Percentiles rank a stretch among this genome's conserved stretches.
Conservation (phyloP, 1,140 invertebrate species). For the Lordiphosa clarofinis region DNA sequence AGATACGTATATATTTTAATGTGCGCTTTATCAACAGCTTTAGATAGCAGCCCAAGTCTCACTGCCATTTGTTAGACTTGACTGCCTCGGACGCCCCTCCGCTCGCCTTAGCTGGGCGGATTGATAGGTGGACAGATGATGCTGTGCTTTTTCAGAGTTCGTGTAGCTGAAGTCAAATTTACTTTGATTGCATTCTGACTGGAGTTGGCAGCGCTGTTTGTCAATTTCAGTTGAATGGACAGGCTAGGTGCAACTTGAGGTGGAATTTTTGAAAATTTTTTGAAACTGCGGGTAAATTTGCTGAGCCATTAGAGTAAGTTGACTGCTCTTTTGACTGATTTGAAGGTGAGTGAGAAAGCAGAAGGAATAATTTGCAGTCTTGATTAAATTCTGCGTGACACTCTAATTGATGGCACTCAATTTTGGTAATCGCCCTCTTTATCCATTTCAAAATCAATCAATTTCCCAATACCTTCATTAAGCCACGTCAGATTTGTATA, state of each 20-base stretch:
- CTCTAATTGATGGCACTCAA: too few relatives aligned
- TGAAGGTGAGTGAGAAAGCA: too few relatives aligned
- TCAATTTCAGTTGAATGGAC: conserved; percentile 18
- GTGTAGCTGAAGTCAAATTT: conserved; percentile 44
- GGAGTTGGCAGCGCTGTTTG: conserved; percentile 39
- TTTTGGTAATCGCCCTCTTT: too few relatives aligned
- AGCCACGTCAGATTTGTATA: too few relatives aligned
- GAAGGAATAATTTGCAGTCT: too few relatives aligned
- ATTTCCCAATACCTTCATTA: too few relatives aligned
- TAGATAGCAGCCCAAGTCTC: conserved; percentile 50
- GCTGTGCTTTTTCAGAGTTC: conserved; percentile 55
- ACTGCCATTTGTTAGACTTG: conserved; percentile 49
- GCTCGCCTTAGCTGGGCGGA: neutral
- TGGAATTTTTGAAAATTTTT: neutral
- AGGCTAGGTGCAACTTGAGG: neutral
- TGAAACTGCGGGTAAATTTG: neutral
- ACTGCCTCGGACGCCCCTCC: conserved; percentile 29
- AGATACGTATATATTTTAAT: conserved; percentile 74
- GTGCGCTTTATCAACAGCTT: conserved; percentile 75
- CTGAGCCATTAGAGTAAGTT: too few relatives aligned
- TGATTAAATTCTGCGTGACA: too few relatives aligned
- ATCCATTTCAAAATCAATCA: too few relatives aligned
- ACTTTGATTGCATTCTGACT: conserved; percentile 30
- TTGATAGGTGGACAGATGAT: neutral
- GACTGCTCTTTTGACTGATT: neutral